Conservation (phyloP, 2,797 vertebrate species). For the Urophycis tenuis region DNA sequence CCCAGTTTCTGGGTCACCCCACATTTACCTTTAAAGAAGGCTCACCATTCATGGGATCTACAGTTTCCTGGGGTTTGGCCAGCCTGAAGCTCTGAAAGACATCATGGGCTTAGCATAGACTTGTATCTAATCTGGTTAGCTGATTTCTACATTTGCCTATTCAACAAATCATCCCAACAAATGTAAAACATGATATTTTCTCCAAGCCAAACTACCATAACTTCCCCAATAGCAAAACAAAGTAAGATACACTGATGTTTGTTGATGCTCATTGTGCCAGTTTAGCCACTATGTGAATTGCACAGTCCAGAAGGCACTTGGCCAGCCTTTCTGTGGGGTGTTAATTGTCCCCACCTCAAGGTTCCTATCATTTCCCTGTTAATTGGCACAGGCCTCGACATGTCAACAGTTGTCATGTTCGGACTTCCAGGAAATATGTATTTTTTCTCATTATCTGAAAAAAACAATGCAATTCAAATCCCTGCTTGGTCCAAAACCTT, state of each 20-base stretch:
- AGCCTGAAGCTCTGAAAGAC: neutral
- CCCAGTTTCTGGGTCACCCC: neutral
- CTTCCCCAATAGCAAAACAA: neutral
- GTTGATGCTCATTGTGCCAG: neutral
- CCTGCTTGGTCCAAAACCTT: constrained; percentile 4
- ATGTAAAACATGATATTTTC: neutral
- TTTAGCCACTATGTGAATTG: neutral
- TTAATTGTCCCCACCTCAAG: neutral
- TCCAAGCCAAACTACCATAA: neutral
- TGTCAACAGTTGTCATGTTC: neutral
- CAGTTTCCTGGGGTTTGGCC: neutral
- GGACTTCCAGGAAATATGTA: neutral
- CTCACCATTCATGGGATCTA: neutral
- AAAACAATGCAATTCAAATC: neutral
- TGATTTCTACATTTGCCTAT: neutral
- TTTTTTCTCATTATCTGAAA: constrained; percentile 20
- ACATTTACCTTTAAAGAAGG: neutral
- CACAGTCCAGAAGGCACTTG: neutral
- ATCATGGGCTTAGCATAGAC: neutral
- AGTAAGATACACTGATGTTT: neutral
- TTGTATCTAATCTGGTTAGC: neutral
- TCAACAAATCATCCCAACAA: neutral
- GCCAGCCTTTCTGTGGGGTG: neutral
- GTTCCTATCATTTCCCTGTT: neutral
- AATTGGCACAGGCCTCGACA: neutral